A percentile compares a stretch with the other conserved stretches of the same genome.
phyloP scores from a whole-genome alignment of 2,888 invertebrate genomes.

The Lochmaea crataegi region DNA sequence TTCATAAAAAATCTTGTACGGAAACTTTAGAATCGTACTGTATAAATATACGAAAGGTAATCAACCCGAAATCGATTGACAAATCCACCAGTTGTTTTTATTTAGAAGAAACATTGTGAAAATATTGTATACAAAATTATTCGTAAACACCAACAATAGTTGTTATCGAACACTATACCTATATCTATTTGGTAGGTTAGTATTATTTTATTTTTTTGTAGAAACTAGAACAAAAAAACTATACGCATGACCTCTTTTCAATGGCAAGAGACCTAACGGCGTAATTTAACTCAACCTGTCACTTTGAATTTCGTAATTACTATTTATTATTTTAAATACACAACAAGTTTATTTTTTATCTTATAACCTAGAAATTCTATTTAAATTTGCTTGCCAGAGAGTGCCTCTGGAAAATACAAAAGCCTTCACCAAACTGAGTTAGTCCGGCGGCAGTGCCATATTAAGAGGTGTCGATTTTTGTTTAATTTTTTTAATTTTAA shows the following conservation, averaged over 20 bases:
- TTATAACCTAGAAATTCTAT: too few relatives aligned
- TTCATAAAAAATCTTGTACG: not conserved
- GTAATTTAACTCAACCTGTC: too few relatives aligned
- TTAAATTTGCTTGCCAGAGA: too few relatives aligned
- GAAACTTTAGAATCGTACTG: constrained; percentile 19
- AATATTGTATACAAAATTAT: constrained; percentile 43
- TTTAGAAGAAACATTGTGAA: constrained; percentile 47
- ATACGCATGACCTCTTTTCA: constrained; percentile 11
- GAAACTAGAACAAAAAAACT: constrained; percentile 1
- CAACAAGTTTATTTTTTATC: too few relatives aligned
- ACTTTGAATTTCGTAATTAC: too few relatives aligned
- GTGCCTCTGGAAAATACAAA: too few relatives aligned
- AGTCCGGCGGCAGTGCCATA: too few relatives aligned
- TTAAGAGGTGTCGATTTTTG: too few relatives aligned
- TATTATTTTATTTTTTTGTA: constrained; percentile 1
- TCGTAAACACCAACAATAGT: constrained; percentile 31
- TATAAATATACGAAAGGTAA: constrained; percentile 41
- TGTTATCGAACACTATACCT: not conserved
- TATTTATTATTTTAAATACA: too few relatives aligned
- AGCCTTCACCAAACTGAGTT: too few relatives aligned
- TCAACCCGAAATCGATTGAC: constrained; percentile 44
- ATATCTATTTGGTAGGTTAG: not conserved
- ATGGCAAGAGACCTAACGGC: constrained; percentile 20
- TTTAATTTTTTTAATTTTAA: too few relatives aligned
- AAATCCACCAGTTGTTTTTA: constrained; percentile 44